A percentile compares a stretch with the other conserved stretches of the same genome.
These are phyloP conservation scores for Herpetotheres cachinnans DNA, from an alignment of 2,113 vertebrate species.

Conservation along the genomic window DNA sequence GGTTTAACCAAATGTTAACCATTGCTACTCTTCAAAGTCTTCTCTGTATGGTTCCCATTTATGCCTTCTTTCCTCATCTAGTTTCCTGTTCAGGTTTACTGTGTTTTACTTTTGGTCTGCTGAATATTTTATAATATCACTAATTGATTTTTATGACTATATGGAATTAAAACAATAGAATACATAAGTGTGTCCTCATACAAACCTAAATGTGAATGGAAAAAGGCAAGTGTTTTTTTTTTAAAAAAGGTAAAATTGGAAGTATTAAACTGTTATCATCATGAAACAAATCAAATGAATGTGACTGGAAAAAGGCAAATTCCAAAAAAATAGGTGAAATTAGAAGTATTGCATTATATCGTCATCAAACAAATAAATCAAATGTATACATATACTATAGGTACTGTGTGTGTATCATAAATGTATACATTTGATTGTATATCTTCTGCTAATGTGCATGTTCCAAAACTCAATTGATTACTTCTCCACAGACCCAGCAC, in stretches of 20 bases:
- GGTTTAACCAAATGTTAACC: neutral
- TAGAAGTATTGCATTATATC: neutral
- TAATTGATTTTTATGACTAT: neutral
- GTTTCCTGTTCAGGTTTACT: neutral
- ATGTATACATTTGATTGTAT: neutral
- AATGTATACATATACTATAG: neutral
- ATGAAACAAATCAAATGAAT: neutral
- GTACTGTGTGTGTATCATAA: neutral
- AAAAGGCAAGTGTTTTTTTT: neutral
- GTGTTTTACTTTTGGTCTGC: neutral
- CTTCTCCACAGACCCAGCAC: neutral
- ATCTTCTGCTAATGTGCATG: neutral
- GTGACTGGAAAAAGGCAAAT: neutral
- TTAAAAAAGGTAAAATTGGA: neutral
- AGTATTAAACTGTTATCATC: neutral
- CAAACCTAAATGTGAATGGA: neutral
- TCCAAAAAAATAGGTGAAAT: neutral
- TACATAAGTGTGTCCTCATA: neutral
- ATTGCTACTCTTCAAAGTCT: neutral
- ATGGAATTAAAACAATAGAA: neutral
- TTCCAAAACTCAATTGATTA: neutral
- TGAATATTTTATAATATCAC: neutral
- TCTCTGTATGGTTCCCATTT: neutral
- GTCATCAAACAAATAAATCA: neutral
- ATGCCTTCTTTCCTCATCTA: neutral